Evolutionary conservation across 2,888 invertebrate species (phyloP), one percentile per base, ranked within the genome.

Genomic region (Mesorhabditis spiculigera): DNA sequence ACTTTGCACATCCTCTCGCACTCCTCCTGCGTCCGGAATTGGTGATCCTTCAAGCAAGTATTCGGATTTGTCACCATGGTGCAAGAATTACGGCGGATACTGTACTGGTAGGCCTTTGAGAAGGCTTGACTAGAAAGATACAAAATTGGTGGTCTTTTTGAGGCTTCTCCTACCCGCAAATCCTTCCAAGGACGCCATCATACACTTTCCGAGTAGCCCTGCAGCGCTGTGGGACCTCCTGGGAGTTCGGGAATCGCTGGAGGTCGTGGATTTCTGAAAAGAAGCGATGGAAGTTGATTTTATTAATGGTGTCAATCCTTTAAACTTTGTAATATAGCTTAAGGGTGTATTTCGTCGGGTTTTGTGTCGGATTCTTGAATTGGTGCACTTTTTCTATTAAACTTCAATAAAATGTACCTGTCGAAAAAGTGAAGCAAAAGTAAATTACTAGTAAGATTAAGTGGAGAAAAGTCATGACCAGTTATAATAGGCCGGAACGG

Each of bases 181-280:
- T 50, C 58, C 58, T 50, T n/a, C n/a, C n/a, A 13, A n/a, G 58
- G n/a, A 13, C 58, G n/a, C n/a, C 58, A 13, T 50, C 10, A 50
- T 13, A 13, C n/a, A 13, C n/a, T n/a, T 50, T 50, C 58, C n/a
- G 8, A 10, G 58, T 13, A 13, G 8, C n/a, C n/a, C 58, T 10
- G n/a, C 58, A 50, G 8, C 58, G 8, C n/a, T 50, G 10, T 50
- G 58, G 58, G 58, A 50, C 58, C 58, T 50, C 58, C 58, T 13
- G n/a, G n/a, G 58, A 50, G n/a, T 50, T n/a, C 10, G 58, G 58
- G n/a, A 50, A 50, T 50, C n/a, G 8, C 58, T 50, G 8, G 8
- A 50, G 58, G n/a, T 50, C 58, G n/a, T 50, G 58, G n/a, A 50
- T 50, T n/a, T 50, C 58, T 50, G 58, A 50, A 50, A 50, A 28